phyloP scores from a whole-genome alignment of 2,113 vertebrate genomes.

The Scortum barcoo region DNA sequence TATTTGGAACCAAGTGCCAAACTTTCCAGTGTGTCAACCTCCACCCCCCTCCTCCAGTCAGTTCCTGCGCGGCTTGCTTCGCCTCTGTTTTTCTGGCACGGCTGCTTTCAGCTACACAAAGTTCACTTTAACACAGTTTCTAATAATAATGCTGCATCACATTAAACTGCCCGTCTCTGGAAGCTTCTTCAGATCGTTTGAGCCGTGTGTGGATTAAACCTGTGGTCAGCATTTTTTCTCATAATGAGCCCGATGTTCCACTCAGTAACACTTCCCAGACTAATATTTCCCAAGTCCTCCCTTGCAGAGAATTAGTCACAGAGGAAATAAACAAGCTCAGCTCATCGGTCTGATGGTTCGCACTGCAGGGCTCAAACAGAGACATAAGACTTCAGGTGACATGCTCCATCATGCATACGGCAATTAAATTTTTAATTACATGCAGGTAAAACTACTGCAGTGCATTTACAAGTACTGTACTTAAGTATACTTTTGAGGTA shows the following conservation, averaged over 20 bases:
- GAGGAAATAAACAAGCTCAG: conserved; percentile 50
- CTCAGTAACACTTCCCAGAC: conserved; percentile 20
- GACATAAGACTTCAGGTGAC: conserved; percentile 18
- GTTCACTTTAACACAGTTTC: conserved; percentile 12
- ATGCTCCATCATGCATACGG: conserved; percentile 15
- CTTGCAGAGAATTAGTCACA: conserved; percentile 42
- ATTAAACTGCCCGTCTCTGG: not conserved
- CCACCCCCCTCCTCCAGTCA: conserved; percentile 13
- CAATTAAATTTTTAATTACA: conserved; percentile 19
- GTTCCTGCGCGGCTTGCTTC: conserved; percentile 36
- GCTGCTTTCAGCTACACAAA: not conserved
- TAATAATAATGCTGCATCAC: conserved; percentile 13
- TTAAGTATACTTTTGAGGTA: not conserved
- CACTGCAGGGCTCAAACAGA: conserved; percentile 8
- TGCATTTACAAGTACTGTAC: not conserved
- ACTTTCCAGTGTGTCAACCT: conserved; percentile 59
- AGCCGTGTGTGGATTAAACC: conserved; percentile 34
- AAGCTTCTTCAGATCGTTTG: conserved; percentile 35
- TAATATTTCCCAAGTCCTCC: conserved; percentile 22
- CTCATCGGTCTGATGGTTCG: conserved; percentile 28
- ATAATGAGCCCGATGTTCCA: conserved; percentile 62
- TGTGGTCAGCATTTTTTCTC: conserved; percentile 41
- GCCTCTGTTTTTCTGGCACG: conserved; percentile 22
- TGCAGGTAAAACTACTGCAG: conserved; percentile 13
- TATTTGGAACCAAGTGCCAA: conserved; percentile 49